A percentile compares a stretch with the other conserved stretches of the same genome.
phyloP scores from a whole-genome alignment of 2,888 invertebrate species.

The Prenolepis imparis region DNA sequence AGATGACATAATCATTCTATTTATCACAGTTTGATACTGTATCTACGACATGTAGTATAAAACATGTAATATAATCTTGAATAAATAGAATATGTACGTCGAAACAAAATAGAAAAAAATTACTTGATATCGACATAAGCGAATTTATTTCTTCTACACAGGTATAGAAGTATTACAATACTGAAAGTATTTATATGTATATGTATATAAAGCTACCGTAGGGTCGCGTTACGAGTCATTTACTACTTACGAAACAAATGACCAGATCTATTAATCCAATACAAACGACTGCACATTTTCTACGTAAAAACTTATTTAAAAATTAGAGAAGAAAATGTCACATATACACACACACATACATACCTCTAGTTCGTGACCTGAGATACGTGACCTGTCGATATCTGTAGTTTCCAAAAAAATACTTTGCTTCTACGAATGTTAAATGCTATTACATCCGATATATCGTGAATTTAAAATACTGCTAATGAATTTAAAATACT shows the following conservation, averaged over 20 bases:
- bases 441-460: background rate
- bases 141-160: constrained; percentile 32
- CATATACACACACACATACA: background rate
- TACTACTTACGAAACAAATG: constrained; percentile 46
- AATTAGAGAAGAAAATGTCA: constrained; percentile 54
- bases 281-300: constrained; percentile 41
- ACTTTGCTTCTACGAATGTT: background rate
- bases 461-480: background rate
- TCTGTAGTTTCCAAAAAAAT: background rate
- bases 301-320: constrained; percentile 43
- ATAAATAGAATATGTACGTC: constrained; percentile 8
- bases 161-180: no score
- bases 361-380: no score
- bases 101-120: constrained; percentile 1
- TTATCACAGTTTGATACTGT: constrained; percentile 4
- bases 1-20: background rate
- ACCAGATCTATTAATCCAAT: constrained; percentile 56
- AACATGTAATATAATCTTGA: background rate
- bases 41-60: background rate
- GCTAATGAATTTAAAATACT: background rate
- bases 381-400: constrained; percentile 29
- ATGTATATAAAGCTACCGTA: background rate
- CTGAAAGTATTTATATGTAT: constrained; percentile 32
- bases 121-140: constrained; percentile 20
- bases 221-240: constrained; percentile 51